phyloP scores from a whole-genome alignment of 2,888 invertebrate species.

The Leucozona laternaria region DNA sequence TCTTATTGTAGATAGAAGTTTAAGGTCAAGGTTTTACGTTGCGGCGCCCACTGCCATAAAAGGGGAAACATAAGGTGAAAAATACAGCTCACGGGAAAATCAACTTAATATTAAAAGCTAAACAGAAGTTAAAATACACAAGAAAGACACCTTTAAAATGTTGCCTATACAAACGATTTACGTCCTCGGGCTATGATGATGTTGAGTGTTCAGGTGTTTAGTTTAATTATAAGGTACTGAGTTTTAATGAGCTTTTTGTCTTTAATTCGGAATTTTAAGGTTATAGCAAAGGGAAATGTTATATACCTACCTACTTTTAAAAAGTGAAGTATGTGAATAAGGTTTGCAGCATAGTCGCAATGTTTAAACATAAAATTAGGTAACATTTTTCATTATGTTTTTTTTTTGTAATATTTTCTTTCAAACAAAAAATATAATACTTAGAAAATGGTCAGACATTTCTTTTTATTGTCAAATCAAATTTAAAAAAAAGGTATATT shows the following conservation, averaged over 20 bases:
- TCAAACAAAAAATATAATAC: too few species aligned
- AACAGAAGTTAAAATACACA: constrained; percentile 42
- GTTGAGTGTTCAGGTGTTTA: constrained; percentile 17
- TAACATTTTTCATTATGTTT: too few species aligned
- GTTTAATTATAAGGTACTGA: constrained; percentile 25
- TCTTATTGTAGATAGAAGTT: constrained; percentile 20
- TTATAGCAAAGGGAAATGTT: not conserved
- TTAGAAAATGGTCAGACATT: too few species aligned
- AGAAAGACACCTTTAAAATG: constrained; percentile 18
- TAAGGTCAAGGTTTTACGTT: constrained; percentile 39
- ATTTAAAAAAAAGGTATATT: too few species aligned
- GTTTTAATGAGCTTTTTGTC: constrained; percentile 17
- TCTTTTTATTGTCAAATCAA: too few species aligned
- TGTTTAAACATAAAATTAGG: too few species aligned
- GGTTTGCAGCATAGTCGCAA: not conserved
- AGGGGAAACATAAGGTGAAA: constrained; percentile 1
- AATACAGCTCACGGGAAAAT: constrained; percentile 20
- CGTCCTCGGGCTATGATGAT: constrained; percentile 39
- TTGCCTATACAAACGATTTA: constrained; percentile 38
- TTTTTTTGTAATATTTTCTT: too few species aligned
- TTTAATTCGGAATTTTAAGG: constrained; percentile 10
- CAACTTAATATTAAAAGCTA: constrained; percentile 31
- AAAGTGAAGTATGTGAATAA: not conserved
- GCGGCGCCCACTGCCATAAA: constrained; percentile 19
- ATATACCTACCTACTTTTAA: not conserved